These are phyloP conservation scores for Chiloscyllium plagiosum DNA, from an alignment of 2,113 vertebrate species.

Conservation along the genomic window DNA sequence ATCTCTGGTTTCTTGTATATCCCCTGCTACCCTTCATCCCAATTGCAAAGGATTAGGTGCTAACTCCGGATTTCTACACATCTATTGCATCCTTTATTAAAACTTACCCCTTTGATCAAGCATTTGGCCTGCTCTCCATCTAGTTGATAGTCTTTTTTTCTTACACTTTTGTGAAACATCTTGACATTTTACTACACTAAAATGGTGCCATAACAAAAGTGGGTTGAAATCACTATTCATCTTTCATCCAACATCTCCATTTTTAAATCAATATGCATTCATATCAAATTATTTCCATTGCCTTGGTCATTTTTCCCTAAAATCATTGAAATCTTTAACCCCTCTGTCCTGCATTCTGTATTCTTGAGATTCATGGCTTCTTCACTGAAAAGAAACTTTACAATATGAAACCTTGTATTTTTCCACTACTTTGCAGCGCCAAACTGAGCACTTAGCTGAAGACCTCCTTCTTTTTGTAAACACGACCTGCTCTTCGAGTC, in stretches of 20 bases:
- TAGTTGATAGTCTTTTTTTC: background rate
- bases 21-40: background rate
- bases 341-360: background rate
- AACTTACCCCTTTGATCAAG: background rate
- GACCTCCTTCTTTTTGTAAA: background rate
- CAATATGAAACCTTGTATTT: background rate
- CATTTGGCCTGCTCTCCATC: background rate
- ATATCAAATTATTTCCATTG: background rate
- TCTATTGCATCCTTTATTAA: background rate
- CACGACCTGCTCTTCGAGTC: background rate
- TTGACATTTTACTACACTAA: background rate
- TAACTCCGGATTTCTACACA: background rate
- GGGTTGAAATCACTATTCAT: background rate
- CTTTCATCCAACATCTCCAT: background rate
- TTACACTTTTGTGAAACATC: background rate
- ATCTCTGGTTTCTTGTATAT: background rate
- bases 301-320: background rate
- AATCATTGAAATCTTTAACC: background rate
- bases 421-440: background rate
- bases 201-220: background rate
- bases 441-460: background rate
- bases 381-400: background rate
- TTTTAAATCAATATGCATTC: background rate
- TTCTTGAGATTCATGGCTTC: background rate
- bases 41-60: background rate